Conservation (phyloP, 1,140 invertebrate species). For the Acyrthosiphon pisum region DNA sequence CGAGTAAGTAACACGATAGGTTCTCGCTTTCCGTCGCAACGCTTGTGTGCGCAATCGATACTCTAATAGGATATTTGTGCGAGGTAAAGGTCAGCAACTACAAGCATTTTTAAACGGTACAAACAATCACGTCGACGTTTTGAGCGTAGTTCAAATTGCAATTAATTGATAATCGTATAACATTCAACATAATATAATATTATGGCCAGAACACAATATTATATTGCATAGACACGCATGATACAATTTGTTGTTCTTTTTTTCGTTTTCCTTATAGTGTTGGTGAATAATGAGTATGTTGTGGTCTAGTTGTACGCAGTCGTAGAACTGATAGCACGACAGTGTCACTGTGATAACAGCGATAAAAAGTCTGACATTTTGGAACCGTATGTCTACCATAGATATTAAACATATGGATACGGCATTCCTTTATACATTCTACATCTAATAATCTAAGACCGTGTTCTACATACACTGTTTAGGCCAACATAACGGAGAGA, state of each 20-base stretch:
- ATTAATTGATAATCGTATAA: not conserved
- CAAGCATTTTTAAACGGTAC: not conserved
- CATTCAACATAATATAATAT: not conserved
- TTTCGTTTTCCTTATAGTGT: conserved; percentile 2
- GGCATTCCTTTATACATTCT: no score
- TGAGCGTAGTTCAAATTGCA: not conserved
- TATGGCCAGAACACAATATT: not conserved
- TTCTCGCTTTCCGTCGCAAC: not conserved
- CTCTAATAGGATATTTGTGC: not conserved
- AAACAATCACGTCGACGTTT: not conserved
- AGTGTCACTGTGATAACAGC: not conserved
- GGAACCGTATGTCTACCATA: no score
- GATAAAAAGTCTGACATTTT: conserved; percentile 1
- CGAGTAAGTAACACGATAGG: not conserved
- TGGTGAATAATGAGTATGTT: not conserved
- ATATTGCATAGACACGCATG: not conserved
- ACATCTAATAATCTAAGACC: no score
- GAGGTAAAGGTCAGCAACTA: not conserved
- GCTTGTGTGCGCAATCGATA: not conserved
- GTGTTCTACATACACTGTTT: no score
- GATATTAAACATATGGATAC: no score
- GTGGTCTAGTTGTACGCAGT: not conserved
- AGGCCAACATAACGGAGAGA: no score
- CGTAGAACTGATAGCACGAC: not conserved
- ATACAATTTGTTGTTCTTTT: not conserved